These are phyloP conservation scores for Cochlearius cochlearius DNA, from an alignment of 2,113 vertebrate species.

Conservation along the genomic window DNA sequence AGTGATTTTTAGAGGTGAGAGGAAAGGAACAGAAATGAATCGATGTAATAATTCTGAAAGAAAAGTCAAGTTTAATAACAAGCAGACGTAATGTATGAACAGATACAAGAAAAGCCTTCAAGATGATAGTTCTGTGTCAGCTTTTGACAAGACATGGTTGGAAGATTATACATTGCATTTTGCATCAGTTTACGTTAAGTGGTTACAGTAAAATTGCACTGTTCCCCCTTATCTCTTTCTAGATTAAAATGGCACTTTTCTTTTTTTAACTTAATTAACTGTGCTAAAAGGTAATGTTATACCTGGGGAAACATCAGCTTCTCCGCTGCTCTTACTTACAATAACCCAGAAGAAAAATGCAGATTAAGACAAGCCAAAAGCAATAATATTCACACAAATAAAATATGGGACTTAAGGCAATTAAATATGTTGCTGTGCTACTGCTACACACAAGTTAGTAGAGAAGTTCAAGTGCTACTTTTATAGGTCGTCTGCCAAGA, in stretches of 20 bases:
- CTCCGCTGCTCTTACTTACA: not conserved
- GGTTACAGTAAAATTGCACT: not conserved
- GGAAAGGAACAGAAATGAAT: constrained; percentile 13
- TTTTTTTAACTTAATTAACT: not conserved
- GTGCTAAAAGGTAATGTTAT: not conserved
- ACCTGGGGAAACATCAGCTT: not conserved
- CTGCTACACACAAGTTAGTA: not conserved
- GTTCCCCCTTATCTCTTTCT: not conserved
- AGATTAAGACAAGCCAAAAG: not conserved
- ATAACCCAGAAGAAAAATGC: not conserved
- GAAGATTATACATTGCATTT: not conserved
- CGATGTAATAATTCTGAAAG: not conserved
- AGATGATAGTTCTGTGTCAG: not conserved
- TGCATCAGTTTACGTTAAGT: not conserved
- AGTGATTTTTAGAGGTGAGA: constrained; percentile 28
- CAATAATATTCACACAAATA: not conserved
- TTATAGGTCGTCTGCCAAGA: not conserved
- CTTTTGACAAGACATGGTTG: not conserved
- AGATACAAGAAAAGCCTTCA: not conserved
- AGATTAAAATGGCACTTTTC: not conserved
- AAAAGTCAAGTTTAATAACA: constrained; percentile 42
- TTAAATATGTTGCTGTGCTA: fast-evolving
- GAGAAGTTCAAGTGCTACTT: not conserved
- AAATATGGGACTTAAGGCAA: fast-evolving
- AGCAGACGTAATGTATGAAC: not conserved